phyloP scores from a whole-genome alignment of 1,140 invertebrate species.

The Teleopsis dalmanni region DNA sequence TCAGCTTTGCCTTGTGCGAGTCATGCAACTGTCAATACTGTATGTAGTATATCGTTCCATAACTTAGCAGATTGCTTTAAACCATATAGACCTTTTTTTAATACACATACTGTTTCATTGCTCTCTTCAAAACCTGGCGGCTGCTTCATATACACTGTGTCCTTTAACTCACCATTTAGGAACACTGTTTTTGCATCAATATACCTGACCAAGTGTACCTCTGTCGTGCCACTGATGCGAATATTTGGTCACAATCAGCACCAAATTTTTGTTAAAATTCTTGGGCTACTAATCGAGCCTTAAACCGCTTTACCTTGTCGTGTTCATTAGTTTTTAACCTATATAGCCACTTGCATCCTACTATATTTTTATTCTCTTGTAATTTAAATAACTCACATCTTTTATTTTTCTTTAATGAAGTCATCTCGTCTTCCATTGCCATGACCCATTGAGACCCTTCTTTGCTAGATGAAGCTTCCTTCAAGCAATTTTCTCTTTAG shows the following conservation, averaged over 20 bases:
- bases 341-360: constrained; percentile 17
- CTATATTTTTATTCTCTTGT: constrained; percentile 5
- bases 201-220: constrained; percentile 23
- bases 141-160: constrained; percentile 21
- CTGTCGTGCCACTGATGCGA: constrained; percentile 23
- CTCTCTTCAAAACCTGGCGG: constrained; percentile 35
- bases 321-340: constrained; percentile 7
- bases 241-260: constrained; percentile 16
- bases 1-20: constrained; percentile 1
- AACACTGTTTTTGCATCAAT: constrained; percentile 43
- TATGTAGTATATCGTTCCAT: constrained; percentile 32
- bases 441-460: constrained; percentile 10
- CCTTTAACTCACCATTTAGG: constrained; percentile 35
- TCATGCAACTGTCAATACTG: background rate
- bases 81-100: constrained; percentile 4
- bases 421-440: constrained; percentile 15
- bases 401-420: constrained; percentile 11
- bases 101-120: constrained; percentile 24
- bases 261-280: constrained; percentile 18
- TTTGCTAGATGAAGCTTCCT: constrained; percentile 6
- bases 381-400: constrained; percentile 15
- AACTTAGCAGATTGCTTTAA: constrained; percentile 23
- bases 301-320: constrained; percentile 26
- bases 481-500: background rate
- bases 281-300: constrained; percentile 26